A percentile compares a stretch with the other conserved stretches of the same genome.
Evolutionary conservation across 2,797 vertebrate genomes (phyloP).

Genomic region (Eulemur albifrons): DNA sequence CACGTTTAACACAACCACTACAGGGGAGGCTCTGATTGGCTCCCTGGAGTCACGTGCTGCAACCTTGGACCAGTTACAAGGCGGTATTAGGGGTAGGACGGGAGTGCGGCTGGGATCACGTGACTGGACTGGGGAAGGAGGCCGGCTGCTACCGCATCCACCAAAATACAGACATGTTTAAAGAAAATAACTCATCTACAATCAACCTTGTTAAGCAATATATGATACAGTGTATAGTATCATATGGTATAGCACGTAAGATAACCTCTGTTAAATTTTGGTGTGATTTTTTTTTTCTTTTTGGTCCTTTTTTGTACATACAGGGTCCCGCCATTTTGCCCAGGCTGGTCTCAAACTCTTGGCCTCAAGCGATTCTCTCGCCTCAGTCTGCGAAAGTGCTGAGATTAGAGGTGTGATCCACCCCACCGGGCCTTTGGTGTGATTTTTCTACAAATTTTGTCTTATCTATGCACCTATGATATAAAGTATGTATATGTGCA

Average conservation of each 20-base stretch:
- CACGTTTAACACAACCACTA: neutral
- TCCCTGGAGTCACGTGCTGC: neutral
- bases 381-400: neutral
- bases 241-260: neutral
- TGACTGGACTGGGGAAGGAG: neutral
- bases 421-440: neutral
- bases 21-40: neutral
- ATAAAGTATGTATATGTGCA: neutral
- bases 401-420: neutral
- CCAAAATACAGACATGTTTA: neutral
- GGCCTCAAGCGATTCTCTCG: neutral
- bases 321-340: neutral
- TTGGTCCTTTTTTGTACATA: neutral
- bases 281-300: neutral
- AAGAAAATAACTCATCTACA: neutral
- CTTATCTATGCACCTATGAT: neutral
- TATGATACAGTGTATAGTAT: neutral
- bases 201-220: neutral
- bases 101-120: neutral
- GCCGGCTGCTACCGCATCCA: rapidly evolving
- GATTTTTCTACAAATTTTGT: neutral
- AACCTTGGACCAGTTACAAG: neutral
- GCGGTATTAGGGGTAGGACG: rapidly evolving
- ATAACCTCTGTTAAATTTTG: neutral
- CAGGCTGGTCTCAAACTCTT: neutral